phyloP scores from a whole-genome alignment of 1,140 invertebrate genomes.

The Zaprionus africanus region DNA sequence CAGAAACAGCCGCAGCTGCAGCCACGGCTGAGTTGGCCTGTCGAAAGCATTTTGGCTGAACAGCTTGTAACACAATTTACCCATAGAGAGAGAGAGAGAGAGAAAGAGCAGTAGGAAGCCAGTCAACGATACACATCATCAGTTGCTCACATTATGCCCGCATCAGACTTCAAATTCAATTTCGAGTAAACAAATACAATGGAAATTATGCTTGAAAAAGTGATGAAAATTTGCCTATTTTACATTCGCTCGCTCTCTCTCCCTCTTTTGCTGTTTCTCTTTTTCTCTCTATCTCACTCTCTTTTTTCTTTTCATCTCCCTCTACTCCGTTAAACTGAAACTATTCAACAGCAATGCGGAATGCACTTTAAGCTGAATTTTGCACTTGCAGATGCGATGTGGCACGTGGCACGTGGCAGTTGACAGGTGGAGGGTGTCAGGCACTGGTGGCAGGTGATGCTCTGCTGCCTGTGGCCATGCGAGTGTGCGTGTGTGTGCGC shows the following conservation, averaged over 20 bases:
- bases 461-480: neutral
- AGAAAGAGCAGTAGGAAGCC: neutral
- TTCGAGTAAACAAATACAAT: constrained; percentile 33
- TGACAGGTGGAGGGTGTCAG: neutral
- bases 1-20: constrained; percentile 36
- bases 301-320: too few species aligned
- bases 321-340: too few species aligned
- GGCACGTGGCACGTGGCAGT: neutral
- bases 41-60: constrained; percentile 46
- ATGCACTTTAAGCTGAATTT: neutral
- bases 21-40: constrained; percentile 65
- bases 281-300: neutral
- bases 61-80: constrained; percentile 46
- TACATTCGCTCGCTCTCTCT: too few species aligned
- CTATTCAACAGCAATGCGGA: neutral
- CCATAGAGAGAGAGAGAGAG: neutral
- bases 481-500: neutral
- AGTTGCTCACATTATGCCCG: constrained; percentile 36
- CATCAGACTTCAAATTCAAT: constrained; percentile 42
- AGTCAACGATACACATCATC: constrained; percentile 43
- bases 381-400: neutral
- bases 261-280: accelerated
- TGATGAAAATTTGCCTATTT: too few species aligned
- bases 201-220: constrained; percentile 15
- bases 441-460: neutral